A percentile compares a stretch with the other conserved stretches of the same genome.
These are phyloP conservation scores for Yasuhikotakia modesta DNA, from an alignment of 2,797 vertebrate genomes.

Conservation along the genomic window DNA sequence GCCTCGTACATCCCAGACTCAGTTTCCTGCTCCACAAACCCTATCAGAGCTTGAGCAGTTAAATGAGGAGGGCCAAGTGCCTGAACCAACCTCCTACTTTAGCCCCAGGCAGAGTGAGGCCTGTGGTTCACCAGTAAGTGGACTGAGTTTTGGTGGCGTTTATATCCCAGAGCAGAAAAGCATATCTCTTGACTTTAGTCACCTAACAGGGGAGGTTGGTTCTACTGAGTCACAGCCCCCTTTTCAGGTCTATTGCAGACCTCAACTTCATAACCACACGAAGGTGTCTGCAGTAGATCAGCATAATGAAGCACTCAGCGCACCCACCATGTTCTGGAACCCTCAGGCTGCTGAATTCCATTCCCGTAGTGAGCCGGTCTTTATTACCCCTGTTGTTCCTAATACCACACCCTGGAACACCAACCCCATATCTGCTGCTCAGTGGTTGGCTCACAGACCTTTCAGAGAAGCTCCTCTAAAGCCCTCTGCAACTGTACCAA, in stretches of 20 bases:
- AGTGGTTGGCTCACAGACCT: conserved; percentile 60
- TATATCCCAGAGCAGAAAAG: conserved; percentile 33
- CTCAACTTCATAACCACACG: conserved; percentile 25
- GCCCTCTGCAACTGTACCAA: conserved; percentile 73
- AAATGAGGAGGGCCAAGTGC: conserved; percentile 60
- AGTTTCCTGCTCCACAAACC: conserved; percentile 58
- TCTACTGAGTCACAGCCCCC: conserved; percentile 62
- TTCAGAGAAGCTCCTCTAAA: conserved; percentile 68
- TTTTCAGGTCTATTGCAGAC: conserved; percentile 76
- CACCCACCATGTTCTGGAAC: conserved; percentile 77
- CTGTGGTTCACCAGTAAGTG: conserved; percentile 60
- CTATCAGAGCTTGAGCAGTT: conserved; percentile 69
- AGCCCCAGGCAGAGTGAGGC: conserved; percentile 32
- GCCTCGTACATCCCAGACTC: conserved; percentile 46
- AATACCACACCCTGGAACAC: conserved; percentile 74
- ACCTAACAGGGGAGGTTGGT: conserved; percentile 60
- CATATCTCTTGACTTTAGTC: conserved; percentile 67
- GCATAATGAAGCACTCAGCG: conserved; percentile 39
- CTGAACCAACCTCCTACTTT: conserved; percentile 55
- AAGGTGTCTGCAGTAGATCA: neutral
- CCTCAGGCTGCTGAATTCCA: conserved; percentile 79
- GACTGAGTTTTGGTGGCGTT: conserved; percentile 60
- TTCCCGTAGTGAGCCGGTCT: conserved; percentile 73
- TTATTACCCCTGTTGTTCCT: conserved; percentile 83
- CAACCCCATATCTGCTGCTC: conserved; percentile 57